phyloP scores from a whole-genome alignment of 2,113 vertebrate genomes.

The Pygoscelis adeliae region DNA sequence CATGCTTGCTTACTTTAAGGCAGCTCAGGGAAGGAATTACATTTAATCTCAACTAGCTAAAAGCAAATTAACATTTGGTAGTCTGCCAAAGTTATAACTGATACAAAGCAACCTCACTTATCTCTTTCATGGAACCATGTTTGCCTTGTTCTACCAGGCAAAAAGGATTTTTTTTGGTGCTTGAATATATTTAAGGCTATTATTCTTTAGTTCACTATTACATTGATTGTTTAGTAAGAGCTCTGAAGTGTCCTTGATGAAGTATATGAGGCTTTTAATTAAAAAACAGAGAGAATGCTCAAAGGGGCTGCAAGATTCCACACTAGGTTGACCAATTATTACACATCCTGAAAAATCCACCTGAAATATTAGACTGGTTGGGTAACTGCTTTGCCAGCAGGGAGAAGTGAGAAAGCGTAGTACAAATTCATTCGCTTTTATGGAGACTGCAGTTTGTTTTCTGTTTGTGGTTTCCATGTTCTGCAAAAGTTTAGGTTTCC shows the following conservation, averaged over 20 bases:
- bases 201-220: background rate
- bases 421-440: background rate
- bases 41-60: conserved; percentile 88
- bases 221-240: conserved; percentile 7
- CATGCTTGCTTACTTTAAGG: conserved; percentile 81
- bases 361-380: background rate
- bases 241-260: background rate
- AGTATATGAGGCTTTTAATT: background rate
- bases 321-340: background rate
- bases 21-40: conserved; percentile 85
- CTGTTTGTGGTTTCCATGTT: background rate
- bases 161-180: conserved; percentile 43
- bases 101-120: conserved; percentile 80
- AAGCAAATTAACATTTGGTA: conserved; percentile 89
- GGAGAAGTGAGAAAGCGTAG: background rate
- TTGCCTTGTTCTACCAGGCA: conserved; percentile 78
- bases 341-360: background rate
- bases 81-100: conserved; percentile 84
- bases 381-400: background rate
- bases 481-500: background rate
- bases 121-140: conserved; percentile 64
- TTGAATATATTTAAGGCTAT: conserved; percentile 13
- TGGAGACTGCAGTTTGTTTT: background rate
- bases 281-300: background rate
- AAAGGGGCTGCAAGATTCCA: background rate